Conservation (phyloP, 2,888 invertebrate species). For the Euplagia quadripunctaria region DNA sequence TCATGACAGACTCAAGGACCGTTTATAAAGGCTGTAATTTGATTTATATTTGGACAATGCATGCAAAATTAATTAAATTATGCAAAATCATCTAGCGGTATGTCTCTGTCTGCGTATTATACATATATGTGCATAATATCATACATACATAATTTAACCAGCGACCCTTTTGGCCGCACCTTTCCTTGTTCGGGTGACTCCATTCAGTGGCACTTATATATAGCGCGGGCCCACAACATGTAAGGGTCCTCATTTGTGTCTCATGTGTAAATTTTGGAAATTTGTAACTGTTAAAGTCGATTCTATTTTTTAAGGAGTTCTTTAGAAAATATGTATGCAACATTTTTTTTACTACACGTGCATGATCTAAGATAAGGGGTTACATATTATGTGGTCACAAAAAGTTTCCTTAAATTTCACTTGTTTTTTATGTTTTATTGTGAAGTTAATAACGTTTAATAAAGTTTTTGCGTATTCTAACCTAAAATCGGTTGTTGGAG, state of each 20-base stretch:
- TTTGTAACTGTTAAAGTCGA: neutral
- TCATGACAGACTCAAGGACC: too few species aligned
- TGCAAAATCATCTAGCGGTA: conserved; percentile 14
- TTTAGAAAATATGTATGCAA: neutral
- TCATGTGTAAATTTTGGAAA: neutral
- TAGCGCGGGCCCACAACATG: neutral
- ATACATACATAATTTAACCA: conserved; percentile 22
- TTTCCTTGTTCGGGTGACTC: conserved; percentile 15
- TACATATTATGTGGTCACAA: too few species aligned
- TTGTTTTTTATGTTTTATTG: too few species aligned
- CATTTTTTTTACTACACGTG: too few species aligned
- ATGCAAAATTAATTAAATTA: conserved; percentile 24
- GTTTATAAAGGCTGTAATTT: conserved; percentile 11
- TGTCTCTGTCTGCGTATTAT: neutral
- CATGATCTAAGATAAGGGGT: too few species aligned
- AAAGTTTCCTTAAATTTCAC: too few species aligned
- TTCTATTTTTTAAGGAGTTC: neutral
- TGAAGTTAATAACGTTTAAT: too few species aligned
- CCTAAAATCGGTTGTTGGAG: too few species aligned
- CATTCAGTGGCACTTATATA: conserved; percentile 11
- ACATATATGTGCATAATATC: conserved; percentile 32
- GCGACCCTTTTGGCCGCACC: conserved; percentile 12
- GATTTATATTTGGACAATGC: conserved; percentile 6
- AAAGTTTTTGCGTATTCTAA: too few species aligned
- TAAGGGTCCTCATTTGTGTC: neutral